phyloP scores from a whole-genome alignment of 2,113 vertebrate genomes.

The Nibea coibor region DNA sequence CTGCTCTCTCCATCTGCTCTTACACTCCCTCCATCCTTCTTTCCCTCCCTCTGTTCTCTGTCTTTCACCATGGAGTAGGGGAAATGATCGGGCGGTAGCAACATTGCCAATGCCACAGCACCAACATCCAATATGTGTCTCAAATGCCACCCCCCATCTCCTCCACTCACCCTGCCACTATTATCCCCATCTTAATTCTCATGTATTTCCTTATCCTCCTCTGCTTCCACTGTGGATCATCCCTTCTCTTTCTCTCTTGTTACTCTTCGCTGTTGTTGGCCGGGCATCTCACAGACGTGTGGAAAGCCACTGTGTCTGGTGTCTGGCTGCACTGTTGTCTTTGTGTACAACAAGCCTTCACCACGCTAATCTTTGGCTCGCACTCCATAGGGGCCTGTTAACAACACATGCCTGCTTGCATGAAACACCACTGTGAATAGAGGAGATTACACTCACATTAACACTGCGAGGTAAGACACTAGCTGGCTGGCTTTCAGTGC shows the following conservation, averaged over 20 bases:
- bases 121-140: constrained; percentile 28
- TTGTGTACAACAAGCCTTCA: constrained; percentile 56
- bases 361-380: constrained; percentile 66
- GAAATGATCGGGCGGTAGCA: constrained; percentile 10
- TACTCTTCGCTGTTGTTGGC: constrained; percentile 29
- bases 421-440: constrained; percentile 52
- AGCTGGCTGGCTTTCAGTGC: constrained; percentile 41
- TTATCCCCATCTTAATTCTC: constrained; percentile 17
- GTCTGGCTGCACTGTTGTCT: constrained; percentile 44
- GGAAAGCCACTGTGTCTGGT: constrained; percentile 50
- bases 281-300: constrained; percentile 1
- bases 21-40: constrained; percentile 31
- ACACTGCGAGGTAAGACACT: constrained; percentile 52
- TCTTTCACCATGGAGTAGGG: constrained; percentile 14
- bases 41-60: constrained; percentile 24
- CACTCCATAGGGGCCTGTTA: constrained; percentile 53
- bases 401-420: constrained; percentile 59
- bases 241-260: constrained; percentile 4
- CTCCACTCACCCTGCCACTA: constrained; percentile 5
- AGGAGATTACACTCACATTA: constrained; percentile 71
- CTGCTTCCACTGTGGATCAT: constrained; percentile 16
- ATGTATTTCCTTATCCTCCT: constrained; percentile 11
- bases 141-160: constrained; percentile 8
- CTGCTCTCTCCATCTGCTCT: constrained; percentile 57
- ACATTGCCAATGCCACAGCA: constrained; percentile 45